These are phyloP conservation scores for Protodeltote pygarga DNA, from an alignment of 2,888 invertebrate species.

Conservation along the genomic window DNA sequence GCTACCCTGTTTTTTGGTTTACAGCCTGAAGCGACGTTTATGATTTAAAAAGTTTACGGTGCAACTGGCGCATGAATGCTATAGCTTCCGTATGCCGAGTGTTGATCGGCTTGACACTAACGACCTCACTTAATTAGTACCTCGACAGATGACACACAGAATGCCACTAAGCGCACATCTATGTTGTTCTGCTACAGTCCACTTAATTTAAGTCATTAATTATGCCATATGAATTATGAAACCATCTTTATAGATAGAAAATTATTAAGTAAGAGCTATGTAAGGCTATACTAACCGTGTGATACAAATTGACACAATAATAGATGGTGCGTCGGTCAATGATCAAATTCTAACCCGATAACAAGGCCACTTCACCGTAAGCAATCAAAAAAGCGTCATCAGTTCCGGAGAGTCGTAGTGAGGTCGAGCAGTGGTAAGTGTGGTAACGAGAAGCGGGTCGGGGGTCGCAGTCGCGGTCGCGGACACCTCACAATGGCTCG, in stretches of 20 bases:
- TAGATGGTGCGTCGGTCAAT: constrained; percentile 17
- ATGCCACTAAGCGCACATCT: constrained; percentile 25
- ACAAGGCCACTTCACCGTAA: constrained; percentile 47
- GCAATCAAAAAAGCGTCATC: constrained; percentile 38
- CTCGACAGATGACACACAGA: constrained; percentile 51
- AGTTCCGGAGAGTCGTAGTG: constrained; percentile 46
- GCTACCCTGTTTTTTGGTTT: constrained; percentile 57
- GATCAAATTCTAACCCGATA: constrained; percentile 44
- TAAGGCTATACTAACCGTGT: background rate
- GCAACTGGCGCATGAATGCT: constrained; percentile 68
- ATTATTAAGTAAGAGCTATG: background rate
- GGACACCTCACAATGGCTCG: constrained; percentile 77
- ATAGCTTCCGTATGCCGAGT: constrained; percentile 66
- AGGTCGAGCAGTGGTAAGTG: constrained; percentile 53
- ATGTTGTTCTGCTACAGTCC: constrained; percentile 25
- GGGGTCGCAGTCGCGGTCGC: constrained; percentile 75
- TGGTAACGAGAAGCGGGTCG: constrained; percentile 75
- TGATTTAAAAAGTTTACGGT: constrained; percentile 76
- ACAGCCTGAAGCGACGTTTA: constrained; percentile 68
- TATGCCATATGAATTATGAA: constrained; percentile 8
- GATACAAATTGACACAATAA: constrained; percentile 25
- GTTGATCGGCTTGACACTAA: constrained; percentile 50
- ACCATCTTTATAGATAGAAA: too few relatives aligned
- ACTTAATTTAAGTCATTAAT: constrained; percentile 14
- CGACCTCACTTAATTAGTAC: constrained; percentile 61